Percentiles rank a stretch among this genome's conserved stretches.
These are phyloP conservation scores for Carabus problematicus DNA, from an alignment of 2,888 invertebrate species.

Conservation along the genomic window DNA sequence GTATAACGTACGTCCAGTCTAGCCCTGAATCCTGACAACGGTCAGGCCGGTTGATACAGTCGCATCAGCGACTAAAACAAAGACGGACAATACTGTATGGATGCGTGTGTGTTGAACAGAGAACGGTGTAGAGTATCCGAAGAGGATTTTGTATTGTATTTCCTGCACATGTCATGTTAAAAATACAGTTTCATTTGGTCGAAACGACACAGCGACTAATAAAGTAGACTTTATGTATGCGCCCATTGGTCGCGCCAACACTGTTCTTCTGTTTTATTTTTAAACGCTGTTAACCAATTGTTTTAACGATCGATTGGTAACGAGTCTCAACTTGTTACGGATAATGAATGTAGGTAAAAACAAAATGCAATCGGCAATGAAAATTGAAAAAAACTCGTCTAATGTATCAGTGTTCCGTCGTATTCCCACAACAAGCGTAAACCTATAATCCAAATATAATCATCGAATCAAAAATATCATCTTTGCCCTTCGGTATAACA, in stretches of 20 bases:
- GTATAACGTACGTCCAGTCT: too few species aligned
- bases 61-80: too few species aligned
- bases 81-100: too few species aligned
- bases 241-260: background rate
- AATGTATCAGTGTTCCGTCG: too few species aligned
- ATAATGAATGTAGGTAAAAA: too few species aligned
- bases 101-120: background rate
- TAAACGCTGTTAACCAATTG: background rate
- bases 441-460: too few species aligned
- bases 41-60: too few species aligned
- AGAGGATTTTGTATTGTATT: conserved; percentile 6
- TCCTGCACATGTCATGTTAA: background rate
- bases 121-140: background rate
- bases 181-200: conserved; percentile 5
- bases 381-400: too few species aligned
- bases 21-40: too few species aligned
- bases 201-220: background rate
- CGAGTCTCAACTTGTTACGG: background rate
- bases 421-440: background rate
- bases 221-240: background rate
- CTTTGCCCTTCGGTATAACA: too few species aligned
- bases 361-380: too few species aligned
- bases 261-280: background rate
- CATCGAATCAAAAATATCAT: too few species aligned
- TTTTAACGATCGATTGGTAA: background rate